Base-by-base conservation (phyloP, 2,797 vertebrate species). In the Sebastes vulpes region DNA sequence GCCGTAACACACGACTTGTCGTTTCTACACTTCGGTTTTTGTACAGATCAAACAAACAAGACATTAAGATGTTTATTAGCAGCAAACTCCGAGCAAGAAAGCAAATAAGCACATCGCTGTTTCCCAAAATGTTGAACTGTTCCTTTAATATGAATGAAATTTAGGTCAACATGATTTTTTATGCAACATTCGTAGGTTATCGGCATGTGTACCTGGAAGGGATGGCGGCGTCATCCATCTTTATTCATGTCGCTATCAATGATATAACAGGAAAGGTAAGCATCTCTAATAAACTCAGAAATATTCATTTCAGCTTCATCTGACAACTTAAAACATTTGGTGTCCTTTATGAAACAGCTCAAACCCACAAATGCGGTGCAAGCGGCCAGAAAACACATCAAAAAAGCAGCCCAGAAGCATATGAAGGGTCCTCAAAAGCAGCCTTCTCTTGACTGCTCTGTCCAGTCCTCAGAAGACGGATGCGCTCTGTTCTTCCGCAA, bases 191-290 rank as follows among this genome's bases (percentile, higher is more conserved):
- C 74, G 0, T 26, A 99, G 98, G 98, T 90, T 99, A 98, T 81
- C 97, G 98, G 4, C 98, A 99, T 0, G 97, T 99, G 81, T 99
- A 99, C 94, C 94, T 99, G 83, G 98, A 99, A 66, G 98, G 98
- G n/a, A 97, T 99, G 94, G 97, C 97, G 52, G 97, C 98, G 75
- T 97, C 98, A 1, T 99, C 98, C 69, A 97, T 99, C 91, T 99
- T 99, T 76, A 97, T 99, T 83, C 98, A 99, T 5, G 95, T 99
- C 77, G 93, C 97, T 25, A 91, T 99, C 82, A 96, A 95, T 85
- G 96, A 98, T 84, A 88, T 97, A 77, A 91, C 97, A 46, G 97
- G 97, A 97, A 99, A 99, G 97, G 98, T 99, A 95, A 91, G 95
- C 0, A 23, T 31, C 14, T 77, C 6, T 29, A 25, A 76, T 28